These are phyloP conservation scores for Pyrgus malvae DNA, from an alignment of 2,888 invertebrate genomes.

Conservation along the genomic window DNA sequence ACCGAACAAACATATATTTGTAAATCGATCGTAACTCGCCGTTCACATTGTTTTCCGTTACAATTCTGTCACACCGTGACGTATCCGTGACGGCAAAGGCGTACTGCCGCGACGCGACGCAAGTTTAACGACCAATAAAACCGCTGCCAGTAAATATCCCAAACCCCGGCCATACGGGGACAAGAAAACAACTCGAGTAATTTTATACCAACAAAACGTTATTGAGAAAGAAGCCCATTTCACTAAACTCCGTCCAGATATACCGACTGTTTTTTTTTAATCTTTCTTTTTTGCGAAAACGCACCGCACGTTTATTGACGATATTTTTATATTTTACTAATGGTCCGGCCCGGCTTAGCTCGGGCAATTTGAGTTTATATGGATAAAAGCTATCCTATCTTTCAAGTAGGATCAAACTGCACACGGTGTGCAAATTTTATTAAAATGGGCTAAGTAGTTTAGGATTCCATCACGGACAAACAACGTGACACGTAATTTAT, in stretches of 20 bases:
- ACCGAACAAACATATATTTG: conserved; percentile 27
- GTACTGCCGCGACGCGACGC: conserved; percentile 44
- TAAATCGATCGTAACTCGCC: conserved; percentile 54
- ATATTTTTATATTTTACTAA: too few relatives aligned
- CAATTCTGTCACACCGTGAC: conserved; percentile 49
- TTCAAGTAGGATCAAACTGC: too few relatives aligned
- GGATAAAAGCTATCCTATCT: too few relatives aligned
- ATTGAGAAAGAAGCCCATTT: conserved; percentile 13
- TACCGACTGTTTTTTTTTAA: background rate
- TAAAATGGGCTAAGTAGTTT: too few relatives aligned
- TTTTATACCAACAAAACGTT: conserved; percentile 23
- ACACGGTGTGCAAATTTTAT: too few relatives aligned
- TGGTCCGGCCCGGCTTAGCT: too few relatives aligned
- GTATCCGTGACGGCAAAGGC: conserved; percentile 52
- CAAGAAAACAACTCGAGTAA: conserved; percentile 26
- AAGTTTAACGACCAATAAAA: conserved; percentile 61
- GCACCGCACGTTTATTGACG: too few relatives aligned
- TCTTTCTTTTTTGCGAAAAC: too few relatives aligned
- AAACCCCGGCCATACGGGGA: conserved; percentile 34
- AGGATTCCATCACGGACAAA: too few relatives aligned
- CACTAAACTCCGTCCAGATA: conserved; percentile 6
- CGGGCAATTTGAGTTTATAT: too few relatives aligned
- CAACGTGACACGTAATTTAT: too few relatives aligned
- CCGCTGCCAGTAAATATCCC: conserved; percentile 52
- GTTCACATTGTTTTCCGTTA: conserved; percentile 56